These are phyloP conservation scores for Phenacoccus solenopsis DNA, from an alignment of 1,140 invertebrate genomes.

Conservation along the genomic window DNA sequence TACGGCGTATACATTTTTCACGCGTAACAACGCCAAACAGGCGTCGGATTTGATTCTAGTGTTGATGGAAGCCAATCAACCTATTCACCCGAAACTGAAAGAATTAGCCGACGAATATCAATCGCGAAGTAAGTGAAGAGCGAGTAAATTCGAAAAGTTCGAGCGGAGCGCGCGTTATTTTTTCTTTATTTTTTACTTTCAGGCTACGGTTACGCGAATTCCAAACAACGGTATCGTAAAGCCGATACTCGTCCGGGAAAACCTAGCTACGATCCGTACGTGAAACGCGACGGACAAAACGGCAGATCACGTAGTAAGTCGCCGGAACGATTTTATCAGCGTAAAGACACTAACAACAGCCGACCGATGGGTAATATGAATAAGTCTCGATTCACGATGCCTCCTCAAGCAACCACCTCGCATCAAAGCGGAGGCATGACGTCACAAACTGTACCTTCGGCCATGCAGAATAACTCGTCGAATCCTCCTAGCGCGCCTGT, in stretches of 20 bases:
- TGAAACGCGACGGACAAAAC: neutral
- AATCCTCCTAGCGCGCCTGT: neutral
- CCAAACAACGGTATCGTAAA: slow-evolving; percentile 1
- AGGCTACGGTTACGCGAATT: neutral
- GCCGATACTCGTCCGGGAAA: neutral
- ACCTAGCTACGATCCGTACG: neutral
- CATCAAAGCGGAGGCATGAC: neutral
- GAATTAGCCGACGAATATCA: slow-evolving; percentile 20
- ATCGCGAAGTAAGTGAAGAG: neutral
- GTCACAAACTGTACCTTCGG: neutral
- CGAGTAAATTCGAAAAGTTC: neutral
- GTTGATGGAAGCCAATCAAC: slow-evolving; percentile 80
- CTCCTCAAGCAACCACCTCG: no score
- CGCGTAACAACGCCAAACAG: slow-evolving; percentile 74
- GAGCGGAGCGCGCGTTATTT: no score
- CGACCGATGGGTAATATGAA: neutral
- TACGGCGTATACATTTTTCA: slow-evolving; percentile 96
- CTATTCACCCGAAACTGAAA: slow-evolving; percentile 44
- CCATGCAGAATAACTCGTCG: neutral
- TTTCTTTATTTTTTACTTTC: no score
- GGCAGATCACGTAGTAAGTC: neutral
- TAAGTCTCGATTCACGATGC: no score
- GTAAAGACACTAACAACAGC: neutral
- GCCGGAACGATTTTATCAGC: neutral
- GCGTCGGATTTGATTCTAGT: slow-evolving; percentile 80